Conservation (phyloP, 2,888 invertebrate genomes). For the Brenthis ino region DNA sequence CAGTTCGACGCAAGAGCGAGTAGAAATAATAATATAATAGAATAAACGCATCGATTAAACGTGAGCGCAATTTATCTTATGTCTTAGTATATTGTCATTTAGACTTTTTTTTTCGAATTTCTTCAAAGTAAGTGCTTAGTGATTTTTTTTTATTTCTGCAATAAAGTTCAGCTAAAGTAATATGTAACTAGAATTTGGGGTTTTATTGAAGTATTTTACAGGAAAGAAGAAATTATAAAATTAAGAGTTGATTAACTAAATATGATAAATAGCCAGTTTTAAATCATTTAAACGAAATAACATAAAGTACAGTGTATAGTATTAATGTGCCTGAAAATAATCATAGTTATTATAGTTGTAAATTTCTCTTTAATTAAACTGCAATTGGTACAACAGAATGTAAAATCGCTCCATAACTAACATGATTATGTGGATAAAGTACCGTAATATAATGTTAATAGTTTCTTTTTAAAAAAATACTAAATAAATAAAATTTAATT, state of each 20-base stretch:
- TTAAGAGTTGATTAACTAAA: too few species aligned
- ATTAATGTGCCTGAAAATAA: not conserved
- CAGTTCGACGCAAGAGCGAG: conserved; percentile 44
- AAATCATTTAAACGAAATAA: not conserved
- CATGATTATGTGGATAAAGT: not conserved
- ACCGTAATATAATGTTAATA: not conserved
- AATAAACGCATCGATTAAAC: conserved; percentile 39
- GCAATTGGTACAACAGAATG: not conserved
- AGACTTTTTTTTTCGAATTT: conserved; percentile 15
- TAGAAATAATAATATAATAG: conserved; percentile 49
- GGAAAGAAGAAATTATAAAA: not conserved
- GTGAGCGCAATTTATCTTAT: conserved; percentile 36
- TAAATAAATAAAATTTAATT: too few species aligned
- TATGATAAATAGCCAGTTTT: not conserved
- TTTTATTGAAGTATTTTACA: too few species aligned
- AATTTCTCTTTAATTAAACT: conserved; percentile 6
- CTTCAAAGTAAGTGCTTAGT: not conserved
- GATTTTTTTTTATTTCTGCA: conserved; percentile 6
- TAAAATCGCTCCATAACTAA: not conserved
- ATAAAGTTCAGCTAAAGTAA: not conserved
- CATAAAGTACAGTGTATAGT: not conserved
- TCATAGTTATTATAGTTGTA: not conserved
- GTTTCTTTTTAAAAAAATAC: too few species aligned
- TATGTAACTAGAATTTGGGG: too few species aligned
- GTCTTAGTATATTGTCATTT: conserved; percentile 15